phyloP scores from a whole-genome alignment of 2,888 invertebrate species.

The Ophion slaviceki region DNA sequence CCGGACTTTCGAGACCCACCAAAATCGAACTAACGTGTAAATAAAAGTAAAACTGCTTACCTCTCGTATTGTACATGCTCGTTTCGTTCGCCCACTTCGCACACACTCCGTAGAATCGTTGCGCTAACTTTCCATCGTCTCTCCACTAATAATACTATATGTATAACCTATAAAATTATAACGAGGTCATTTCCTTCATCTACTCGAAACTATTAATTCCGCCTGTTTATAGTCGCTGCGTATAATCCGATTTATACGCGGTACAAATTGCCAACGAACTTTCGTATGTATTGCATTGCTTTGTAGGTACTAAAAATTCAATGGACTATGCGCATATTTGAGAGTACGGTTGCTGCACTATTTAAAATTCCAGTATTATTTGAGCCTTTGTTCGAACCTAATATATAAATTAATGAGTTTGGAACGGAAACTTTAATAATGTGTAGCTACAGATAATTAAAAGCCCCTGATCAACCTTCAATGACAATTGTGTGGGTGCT shows the following conservation, averaged over 20 bases:
- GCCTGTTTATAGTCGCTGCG: not conserved
- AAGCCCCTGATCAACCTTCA: too few species aligned
- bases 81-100: too few species aligned
- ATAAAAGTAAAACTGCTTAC: not conserved
- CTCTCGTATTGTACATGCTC: too few species aligned
- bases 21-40: not conserved
- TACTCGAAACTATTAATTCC: conserved; percentile 6
- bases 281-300: conserved; percentile 13
- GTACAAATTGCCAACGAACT: conserved; percentile 11
- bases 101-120: not conserved
- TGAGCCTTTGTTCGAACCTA: too few species aligned
- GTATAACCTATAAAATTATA: conserved; percentile 29
- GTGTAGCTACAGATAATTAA: too few species aligned
- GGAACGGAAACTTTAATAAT: too few species aligned
- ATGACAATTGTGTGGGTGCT: too few species aligned
- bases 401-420: too few species aligned
- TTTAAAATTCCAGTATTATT: too few species aligned
- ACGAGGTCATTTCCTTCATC: conserved; percentile 30
- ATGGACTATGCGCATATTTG: too few species aligned
- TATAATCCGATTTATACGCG: conserved; percentile 22
- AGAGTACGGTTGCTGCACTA: too few species aligned
- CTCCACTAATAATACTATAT: conserved; percentile 8
- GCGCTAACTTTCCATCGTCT: conserved; percentile 11
- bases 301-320: not conserved
- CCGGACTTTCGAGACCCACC: too few species aligned